Evolutionary conservation across 2,888 invertebrate genomes (phyloP).

Genomic region (Andrena fulva): DNA sequence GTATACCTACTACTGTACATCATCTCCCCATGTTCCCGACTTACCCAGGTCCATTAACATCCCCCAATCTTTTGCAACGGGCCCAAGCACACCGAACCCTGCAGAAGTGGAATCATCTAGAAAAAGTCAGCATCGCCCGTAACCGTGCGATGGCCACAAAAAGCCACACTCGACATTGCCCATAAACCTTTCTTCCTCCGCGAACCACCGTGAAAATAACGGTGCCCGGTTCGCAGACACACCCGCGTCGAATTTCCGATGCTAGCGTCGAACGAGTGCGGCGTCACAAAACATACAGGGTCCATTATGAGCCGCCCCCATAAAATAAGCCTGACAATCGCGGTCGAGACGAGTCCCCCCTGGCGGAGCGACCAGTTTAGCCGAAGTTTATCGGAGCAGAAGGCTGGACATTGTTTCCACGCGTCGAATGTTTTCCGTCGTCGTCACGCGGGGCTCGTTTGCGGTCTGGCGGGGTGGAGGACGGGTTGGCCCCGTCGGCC

Average conservation of each 20-base stretch:
- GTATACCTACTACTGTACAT: too few relatives aligned
- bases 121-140: too few relatives aligned
- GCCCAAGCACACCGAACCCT: too few relatives aligned
- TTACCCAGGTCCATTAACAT: too few relatives aligned
- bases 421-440: conserved; percentile 38
- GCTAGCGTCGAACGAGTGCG: conserved; percentile 15
- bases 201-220: conserved; percentile 35
- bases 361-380: conserved; percentile 15
- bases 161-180: not conserved
- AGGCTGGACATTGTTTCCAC: conserved; percentile 39
- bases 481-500: conserved; percentile 5
- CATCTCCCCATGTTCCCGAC: too few relatives aligned
- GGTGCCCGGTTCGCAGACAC: conserved; percentile 19
- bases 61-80: too few relatives aligned
- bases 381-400: conserved; percentile 35
- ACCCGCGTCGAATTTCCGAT: conserved; percentile 33
- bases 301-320: conserved; percentile 44
- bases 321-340: conserved; percentile 51
- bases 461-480: conserved; percentile 10
- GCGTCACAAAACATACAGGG: conserved; percentile 14
- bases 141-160: too few relatives aligned
- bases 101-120: too few relatives aligned
- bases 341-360: not conserved
- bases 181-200: conserved; percentile 20
- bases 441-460: conserved; percentile 11